phyloP scores from a whole-genome alignment of 2,888 invertebrate genomes.

The Cantharis nigra region DNA sequence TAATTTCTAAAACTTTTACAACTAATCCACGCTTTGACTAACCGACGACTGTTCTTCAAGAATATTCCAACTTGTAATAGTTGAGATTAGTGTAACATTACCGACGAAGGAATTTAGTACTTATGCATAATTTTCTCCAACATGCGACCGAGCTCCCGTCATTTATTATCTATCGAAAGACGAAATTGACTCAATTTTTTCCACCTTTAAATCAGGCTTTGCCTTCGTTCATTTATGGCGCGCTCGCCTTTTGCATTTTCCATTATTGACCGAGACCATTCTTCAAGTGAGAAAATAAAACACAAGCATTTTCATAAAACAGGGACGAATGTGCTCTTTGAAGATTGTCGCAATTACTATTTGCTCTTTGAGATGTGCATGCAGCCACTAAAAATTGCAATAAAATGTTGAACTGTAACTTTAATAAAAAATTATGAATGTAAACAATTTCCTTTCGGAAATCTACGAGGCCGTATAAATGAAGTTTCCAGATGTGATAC shows the following conservation, averaged over 20 bases:
- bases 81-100: neutral
- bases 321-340: neutral
- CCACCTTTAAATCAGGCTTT: neutral
- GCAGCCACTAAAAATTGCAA: neutral
- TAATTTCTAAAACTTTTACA: neutral
- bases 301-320: neutral
- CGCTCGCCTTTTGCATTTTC: too few species aligned
- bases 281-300: neutral
- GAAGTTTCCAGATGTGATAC: slow-evolving; percentile 4
- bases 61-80: neutral
- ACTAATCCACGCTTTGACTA: neutral
- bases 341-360: neutral
- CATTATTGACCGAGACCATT: neutral
- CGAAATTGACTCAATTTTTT: neutral
- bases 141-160: neutral
- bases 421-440: neutral
- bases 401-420: neutral
- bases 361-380: neutral
- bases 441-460: neutral
- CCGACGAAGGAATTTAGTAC: neutral
- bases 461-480: neutral
- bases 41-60: neutral
- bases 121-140: neutral
- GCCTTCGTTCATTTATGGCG: neutral
- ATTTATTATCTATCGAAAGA: neutral